phyloP scores from a whole-genome alignment of 2,113 vertebrate genomes.

The Eurypyga helias region DNA sequence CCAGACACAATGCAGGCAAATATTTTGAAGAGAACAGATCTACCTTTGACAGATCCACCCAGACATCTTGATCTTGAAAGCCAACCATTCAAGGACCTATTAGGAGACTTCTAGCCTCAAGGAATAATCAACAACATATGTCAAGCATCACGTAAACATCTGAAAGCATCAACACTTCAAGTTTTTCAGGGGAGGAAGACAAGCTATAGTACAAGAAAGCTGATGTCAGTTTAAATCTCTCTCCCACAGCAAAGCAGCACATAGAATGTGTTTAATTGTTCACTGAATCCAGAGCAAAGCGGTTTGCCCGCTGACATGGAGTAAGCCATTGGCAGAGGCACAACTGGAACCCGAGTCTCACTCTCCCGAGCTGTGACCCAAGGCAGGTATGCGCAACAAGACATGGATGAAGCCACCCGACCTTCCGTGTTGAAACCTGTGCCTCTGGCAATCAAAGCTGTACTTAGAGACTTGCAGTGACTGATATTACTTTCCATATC shows the following conservation, averaged over 20 bases:
- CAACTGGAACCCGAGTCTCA: rapidly evolving
- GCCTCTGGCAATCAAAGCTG: neutral
- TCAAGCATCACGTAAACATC: neutral
- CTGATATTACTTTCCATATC: neutral
- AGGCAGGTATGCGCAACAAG: neutral
- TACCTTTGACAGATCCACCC: neutral
- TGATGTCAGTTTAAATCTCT: neutral
- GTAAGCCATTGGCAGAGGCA: neutral
- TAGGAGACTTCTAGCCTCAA: neutral
- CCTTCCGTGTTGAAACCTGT: neutral
- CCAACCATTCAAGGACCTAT: neutral
- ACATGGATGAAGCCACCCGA: neutral
- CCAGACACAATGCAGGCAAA: neutral
- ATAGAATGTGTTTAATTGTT: neutral
- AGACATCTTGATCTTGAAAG: neutral
- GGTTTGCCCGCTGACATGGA: neutral
- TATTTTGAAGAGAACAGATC: neutral
- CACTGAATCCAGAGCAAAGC: neutral
- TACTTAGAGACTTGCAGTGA: neutral
- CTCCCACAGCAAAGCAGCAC: neutral
- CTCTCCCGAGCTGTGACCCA: neutral
- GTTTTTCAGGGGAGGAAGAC: neutral
- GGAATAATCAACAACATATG: neutral
- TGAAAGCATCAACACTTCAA: neutral
- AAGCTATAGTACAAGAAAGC: neutral